Conservation (phyloP, 2,888 invertebrate genomes). For the Netelia melanura region DNA sequence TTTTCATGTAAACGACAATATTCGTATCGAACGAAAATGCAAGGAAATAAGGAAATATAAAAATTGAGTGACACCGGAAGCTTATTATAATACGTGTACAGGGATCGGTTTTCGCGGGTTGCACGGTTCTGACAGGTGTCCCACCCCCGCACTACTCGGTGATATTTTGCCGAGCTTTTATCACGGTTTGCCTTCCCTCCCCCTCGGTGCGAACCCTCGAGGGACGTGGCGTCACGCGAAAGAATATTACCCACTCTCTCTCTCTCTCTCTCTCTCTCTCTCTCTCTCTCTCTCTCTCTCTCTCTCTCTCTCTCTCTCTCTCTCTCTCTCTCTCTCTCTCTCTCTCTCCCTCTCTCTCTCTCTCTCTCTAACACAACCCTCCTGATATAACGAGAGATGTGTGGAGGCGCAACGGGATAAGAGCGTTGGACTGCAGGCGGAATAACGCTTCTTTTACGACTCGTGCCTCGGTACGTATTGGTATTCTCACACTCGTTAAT, state of each 20-base stretch:
- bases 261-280: background rate
- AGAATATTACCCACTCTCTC: slow-evolving; percentile 24
- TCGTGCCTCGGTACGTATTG: slow-evolving; percentile 1
- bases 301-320: background rate
- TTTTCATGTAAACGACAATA: background rate
- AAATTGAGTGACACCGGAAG: slow-evolving; percentile 47
- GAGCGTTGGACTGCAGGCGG: background rate
- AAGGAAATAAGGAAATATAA: slow-evolving; percentile 23
- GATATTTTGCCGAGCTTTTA: slow-evolving; percentile 61
- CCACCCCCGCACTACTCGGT: background rate
- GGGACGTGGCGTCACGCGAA: slow-evolving; percentile 65
- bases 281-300: no score
- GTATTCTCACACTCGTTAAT: background rate
- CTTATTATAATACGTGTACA: slow-evolving; percentile 59
- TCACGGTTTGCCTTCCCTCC: background rate
- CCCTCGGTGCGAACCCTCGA: slow-evolving; percentile 30
- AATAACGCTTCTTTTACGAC: slow-evolving; percentile 9
- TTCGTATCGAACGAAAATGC: background rate
- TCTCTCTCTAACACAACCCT: background rate
- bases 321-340: no score
- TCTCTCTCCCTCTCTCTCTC: no score
- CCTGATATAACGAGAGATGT: background rate
- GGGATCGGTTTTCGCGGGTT: slow-evolving; percentile 37
- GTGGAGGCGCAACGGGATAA: background rate
- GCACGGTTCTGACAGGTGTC: slow-evolving; percentile 55